These are phyloP conservation scores for Nasua narica DNA, from an alignment of 2,797 vertebrate species.

Conservation along the genomic window DNA sequence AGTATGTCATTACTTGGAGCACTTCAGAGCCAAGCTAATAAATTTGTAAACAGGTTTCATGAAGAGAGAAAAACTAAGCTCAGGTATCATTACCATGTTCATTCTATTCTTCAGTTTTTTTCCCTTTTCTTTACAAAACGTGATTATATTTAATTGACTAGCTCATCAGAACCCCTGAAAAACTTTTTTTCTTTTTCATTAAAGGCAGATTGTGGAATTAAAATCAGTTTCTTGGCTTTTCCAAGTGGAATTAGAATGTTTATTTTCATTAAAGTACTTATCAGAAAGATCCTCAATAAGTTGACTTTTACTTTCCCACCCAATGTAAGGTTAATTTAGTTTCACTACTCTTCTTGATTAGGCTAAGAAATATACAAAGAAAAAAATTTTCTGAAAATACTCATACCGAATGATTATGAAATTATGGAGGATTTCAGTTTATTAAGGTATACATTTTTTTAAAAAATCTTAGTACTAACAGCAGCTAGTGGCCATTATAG, in stretches of 20 bases:
- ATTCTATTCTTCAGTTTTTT: not conserved
- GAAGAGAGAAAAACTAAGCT: conserved; percentile 97
- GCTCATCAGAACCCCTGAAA: not conserved
- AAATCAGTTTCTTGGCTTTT: conserved; percentile 39
- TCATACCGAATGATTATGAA: not conserved
- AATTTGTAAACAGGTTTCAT: conserved; percentile 97
- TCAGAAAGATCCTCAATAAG: not conserved
- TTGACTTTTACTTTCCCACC: not conserved
- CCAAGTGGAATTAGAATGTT: conserved; percentile 23
- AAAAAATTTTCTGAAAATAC: not conserved
- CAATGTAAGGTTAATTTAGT: conserved; percentile 30
- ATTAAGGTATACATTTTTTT: conserved; percentile 11
- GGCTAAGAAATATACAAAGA: conserved; percentile 11
- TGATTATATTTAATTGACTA: not conserved
- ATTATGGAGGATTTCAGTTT: conserved; percentile 6
- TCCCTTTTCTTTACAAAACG: conserved; percentile 9
- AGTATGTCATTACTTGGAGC: conserved; percentile 94
- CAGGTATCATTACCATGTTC: conserved; percentile 83
- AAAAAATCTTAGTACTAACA: not conserved
- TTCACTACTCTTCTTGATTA: conserved; percentile 25
- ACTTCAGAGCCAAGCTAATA: conserved; percentile 97
- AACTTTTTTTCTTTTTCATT: conserved; percentile 12
- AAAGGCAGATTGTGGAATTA: conserved; percentile 10
- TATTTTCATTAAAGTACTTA: conserved; percentile 11
- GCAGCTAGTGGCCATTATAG: not conserved